phyloP scores from a whole-genome alignment of 2,888 invertebrate species.

The Aphelenchoides bicaudatus region DNA sequence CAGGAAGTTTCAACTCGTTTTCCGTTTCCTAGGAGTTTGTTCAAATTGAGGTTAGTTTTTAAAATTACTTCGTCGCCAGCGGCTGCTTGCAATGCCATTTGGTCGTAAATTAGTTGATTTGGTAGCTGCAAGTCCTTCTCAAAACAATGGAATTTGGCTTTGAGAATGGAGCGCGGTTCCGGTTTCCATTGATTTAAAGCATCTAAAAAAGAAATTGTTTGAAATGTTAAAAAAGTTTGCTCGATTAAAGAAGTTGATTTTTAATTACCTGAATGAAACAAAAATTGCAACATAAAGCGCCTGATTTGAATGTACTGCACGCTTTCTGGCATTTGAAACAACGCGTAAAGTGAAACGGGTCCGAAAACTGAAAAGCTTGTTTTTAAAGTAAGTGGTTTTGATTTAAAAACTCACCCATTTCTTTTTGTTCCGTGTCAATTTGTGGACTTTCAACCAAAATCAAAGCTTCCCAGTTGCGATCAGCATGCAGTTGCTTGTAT shows the following conservation, averaged over 20 bases:
- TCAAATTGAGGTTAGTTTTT: background rate
- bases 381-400: background rate
- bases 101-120: background rate
- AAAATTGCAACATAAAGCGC: background rate
- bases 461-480: background rate
- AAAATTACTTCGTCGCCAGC: slow-evolving; percentile 16
- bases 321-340: too few relatives aligned
- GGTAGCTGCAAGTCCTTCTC: background rate
- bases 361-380: slow-evolving; percentile 6
- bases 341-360: background rate
- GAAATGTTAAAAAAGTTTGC: background rate
- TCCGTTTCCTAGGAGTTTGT: background rate
- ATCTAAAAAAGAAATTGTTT: background rate
- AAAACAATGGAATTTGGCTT: slow-evolving; percentile 9
- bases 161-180: slow-evolving; percentile 15
- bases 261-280: background rate
- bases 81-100: slow-evolving; percentile 4
- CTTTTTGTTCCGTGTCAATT: background rate
- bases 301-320: background rate
- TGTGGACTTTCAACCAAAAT: background rate
- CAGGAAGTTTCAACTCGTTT: background rate
- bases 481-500: background rate
- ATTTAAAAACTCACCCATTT: slow-evolving; percentile 11
- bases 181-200: background rate
- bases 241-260: background rate